Conservation (phyloP, 2,797 vertebrate species). For the Melanotaenia boesemani region DNA sequence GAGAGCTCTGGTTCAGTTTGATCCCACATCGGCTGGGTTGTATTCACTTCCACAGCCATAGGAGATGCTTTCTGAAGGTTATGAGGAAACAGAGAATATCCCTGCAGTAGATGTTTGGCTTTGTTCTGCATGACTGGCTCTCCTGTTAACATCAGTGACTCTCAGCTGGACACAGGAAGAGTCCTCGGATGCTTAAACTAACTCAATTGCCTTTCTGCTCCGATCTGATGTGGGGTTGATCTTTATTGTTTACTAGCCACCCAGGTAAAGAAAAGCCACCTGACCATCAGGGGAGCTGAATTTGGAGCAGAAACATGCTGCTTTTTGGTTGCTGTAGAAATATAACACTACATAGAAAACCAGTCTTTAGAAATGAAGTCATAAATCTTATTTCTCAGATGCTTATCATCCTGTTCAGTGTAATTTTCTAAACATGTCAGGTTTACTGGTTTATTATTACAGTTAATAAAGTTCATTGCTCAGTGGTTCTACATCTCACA, state of each 20-base stretch:
- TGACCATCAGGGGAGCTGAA: conserved; percentile 17
- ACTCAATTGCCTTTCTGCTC: conserved; percentile 17
- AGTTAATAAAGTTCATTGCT: conserved; percentile 13
- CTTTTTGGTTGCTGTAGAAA: neutral
- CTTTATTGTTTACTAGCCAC: conserved; percentile 3
- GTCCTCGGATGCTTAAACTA: conserved; percentile 15
- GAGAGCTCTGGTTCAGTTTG: conserved; percentile 4
- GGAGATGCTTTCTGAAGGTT: conserved; percentile 27
- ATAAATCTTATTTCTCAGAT: conserved; percentile 24
- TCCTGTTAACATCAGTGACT: conserved; percentile 39
- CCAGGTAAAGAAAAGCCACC: conserved; percentile 13
- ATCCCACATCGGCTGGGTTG: conserved; percentile 9
- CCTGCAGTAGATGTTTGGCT: conserved; percentile 21
- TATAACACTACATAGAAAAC: neutral
- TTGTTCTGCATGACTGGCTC: conserved; percentile 41
- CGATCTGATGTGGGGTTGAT: conserved; percentile 24
- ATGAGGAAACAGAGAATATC: conserved; percentile 30
- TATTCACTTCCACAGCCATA: conserved; percentile 25
- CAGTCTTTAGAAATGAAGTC: neutral
- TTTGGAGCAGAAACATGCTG: neutral
- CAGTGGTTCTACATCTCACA: conserved; percentile 6
- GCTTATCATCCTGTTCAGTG: conserved; percentile 26
- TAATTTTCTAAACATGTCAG: conserved; percentile 22
- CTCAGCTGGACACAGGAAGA: conserved; percentile 39
- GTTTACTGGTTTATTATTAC: conserved; percentile 20